Percentiles rank a stretch among this genome's conserved stretches.
Conservation (phyloP, 2,113 vertebrate species). For the Hippocampus abdominalis region DNA sequence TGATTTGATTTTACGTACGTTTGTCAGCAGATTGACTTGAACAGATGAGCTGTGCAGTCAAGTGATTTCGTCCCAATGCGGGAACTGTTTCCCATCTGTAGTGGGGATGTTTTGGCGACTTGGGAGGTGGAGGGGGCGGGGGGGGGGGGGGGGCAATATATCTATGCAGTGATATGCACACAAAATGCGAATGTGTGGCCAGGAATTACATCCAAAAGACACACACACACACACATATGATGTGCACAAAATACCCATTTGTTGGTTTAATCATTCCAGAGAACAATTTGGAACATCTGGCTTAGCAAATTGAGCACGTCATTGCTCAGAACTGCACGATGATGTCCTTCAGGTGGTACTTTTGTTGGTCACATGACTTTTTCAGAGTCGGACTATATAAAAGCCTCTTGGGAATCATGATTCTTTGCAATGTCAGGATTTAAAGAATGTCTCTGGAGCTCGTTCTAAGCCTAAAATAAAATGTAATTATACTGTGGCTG, state of each 20-base stretch:
- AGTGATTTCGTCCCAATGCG: background rate
- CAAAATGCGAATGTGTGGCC: background rate
- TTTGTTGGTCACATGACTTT: background rate
- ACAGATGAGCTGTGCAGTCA: background rate
- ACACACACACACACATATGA: no score
- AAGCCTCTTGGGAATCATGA: no score
- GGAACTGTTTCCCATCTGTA: background rate
- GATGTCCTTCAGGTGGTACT: background rate
- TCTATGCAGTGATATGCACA: background rate
- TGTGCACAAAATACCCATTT: background rate
- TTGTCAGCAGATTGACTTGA: background rate
- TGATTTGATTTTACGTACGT: background rate
- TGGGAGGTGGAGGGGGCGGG: no score
- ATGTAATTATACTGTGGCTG: background rate
- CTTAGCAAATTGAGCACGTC: background rate
- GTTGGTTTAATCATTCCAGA: background rate
- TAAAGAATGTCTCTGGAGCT: background rate
- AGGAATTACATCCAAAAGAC: background rate
- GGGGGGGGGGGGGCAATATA: background rate
- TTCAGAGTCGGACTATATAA: no score
- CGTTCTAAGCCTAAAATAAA: background rate
- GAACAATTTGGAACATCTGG: background rate
- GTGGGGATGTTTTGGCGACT: background rate
- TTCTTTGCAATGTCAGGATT: background rate
- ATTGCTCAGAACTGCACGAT: no score